Conservation (phyloP, 1,140 invertebrate species). For the Halyomorpha halys region DNA sequence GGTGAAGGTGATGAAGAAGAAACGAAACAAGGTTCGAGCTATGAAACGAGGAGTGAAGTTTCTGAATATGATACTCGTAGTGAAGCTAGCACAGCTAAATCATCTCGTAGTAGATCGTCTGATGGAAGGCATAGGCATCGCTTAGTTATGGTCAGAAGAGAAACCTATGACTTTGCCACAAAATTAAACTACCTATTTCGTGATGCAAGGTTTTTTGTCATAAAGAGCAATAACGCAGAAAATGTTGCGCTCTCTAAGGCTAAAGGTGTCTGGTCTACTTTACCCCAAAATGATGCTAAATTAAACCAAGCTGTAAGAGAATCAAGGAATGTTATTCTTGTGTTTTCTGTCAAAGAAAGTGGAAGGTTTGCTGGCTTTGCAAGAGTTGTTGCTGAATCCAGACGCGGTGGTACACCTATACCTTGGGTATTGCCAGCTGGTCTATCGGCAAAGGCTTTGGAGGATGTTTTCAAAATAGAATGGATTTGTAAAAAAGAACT, state of each 20-base stretch:
- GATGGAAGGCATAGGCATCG: slow-evolving; percentile 57
- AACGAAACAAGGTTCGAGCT: not conserved
- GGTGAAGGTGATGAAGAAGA: not conserved
- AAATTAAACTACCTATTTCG: slow-evolving; percentile 91
- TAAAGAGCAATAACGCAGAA: slow-evolving; percentile 96
- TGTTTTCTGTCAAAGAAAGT: slow-evolving; percentile 97
- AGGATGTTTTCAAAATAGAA: slow-evolving; percentile 90
- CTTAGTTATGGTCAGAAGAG: slow-evolving; percentile 45
- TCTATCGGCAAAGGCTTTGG: slow-evolving; percentile 80
- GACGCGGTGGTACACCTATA: slow-evolving; percentile 77
- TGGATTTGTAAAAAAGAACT: slow-evolving; percentile 94
- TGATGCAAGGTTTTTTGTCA: slow-evolving; percentile 91
- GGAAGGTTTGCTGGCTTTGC: slow-evolving; percentile 90
- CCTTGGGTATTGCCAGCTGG: slow-evolving; percentile 94
- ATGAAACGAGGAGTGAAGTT: slow-evolving; percentile 13
- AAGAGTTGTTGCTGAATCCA: slow-evolving; percentile 72
- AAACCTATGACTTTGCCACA: slow-evolving; percentile 73
- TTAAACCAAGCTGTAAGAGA: slow-evolving; percentile 88
- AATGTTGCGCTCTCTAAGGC: slow-evolving; percentile 90
- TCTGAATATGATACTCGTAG: slow-evolving; percentile 25
- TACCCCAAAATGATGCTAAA: slow-evolving; percentile 93
- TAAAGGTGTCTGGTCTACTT: slow-evolving; percentile 94
- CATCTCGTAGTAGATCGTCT: slow-evolving; percentile 57
- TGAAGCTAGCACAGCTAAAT: slow-evolving; percentile 37
- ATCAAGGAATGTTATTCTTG: slow-evolving; percentile 84